phyloP scores from a whole-genome alignment of 2,113 vertebrate species.

The Glaucomys volans region DNA sequence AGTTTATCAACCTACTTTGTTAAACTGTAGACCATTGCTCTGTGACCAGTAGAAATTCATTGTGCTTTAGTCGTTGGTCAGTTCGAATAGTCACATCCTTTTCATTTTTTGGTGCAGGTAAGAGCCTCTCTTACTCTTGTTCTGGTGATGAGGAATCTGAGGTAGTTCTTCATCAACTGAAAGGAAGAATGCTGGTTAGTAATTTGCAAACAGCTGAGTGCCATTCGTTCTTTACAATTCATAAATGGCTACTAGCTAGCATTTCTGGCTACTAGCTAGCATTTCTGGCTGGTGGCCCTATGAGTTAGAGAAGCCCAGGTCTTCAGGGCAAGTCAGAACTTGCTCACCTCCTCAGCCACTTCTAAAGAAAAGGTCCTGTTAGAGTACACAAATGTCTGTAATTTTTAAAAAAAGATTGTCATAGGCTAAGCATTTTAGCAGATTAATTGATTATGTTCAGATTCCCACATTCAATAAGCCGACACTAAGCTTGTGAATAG shows the following conservation, averaged over 20 bases:
- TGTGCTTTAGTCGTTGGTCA: constrained; percentile 37
- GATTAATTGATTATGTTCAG: background rate
- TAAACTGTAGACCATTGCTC: background rate
- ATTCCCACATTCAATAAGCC: background rate
- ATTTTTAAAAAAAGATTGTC: background rate
- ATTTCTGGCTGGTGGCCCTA: background rate
- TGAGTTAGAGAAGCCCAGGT: background rate
- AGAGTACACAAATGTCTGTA: background rate
- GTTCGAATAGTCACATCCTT: background rate
- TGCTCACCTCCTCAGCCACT: background rate
- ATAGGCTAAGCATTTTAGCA: background rate
- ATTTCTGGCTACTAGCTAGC: background rate
- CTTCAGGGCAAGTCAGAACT: background rate
- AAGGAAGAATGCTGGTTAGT: constrained; percentile 60
- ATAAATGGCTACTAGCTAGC: background rate
- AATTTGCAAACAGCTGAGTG: background rate
- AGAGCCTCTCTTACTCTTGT: constrained; percentile 4
- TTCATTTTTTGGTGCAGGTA: constrained; percentile 47
- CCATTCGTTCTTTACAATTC: background rate
- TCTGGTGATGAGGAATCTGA: background rate
- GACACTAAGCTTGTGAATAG: background rate
- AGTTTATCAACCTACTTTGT: constrained; percentile 10
- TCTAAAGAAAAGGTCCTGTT: background rate
- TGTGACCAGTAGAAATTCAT: background rate
- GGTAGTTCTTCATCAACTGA: constrained; percentile 88